A percentile compares a stretch with the other conserved stretches of the same genome.
Conservation (phyloP, 2,113 vertebrate genomes). For the Oophaga pumilio region DNA sequence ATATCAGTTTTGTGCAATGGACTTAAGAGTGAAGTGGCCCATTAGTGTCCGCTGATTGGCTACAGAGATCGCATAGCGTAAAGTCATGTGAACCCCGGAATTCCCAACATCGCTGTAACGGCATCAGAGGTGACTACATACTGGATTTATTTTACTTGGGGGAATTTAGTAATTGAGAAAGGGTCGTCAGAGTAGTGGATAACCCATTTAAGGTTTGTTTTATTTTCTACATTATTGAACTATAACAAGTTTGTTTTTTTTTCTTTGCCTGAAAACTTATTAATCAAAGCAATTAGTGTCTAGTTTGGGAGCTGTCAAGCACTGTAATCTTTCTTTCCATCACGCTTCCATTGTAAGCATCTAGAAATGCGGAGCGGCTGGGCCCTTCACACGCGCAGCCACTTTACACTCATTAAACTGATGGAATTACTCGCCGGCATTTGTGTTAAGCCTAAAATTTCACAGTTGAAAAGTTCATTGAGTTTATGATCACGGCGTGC, state of each 20-base stretch:
- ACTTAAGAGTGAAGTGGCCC: too few relatives aligned
- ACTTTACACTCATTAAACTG: conserved; percentile 14
- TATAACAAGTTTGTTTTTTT: too few relatives aligned
- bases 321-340: neutral
- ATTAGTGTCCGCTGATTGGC: too few relatives aligned
- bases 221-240: neutral
- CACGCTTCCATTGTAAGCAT: neutral
- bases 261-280: neutral
- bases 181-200: too few relatives aligned
- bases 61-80: too few relatives aligned
- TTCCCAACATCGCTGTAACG: too few relatives aligned
- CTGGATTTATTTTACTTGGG: too few relatives aligned
- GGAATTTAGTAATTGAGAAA: too few relatives aligned
- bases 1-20: too few relatives aligned
- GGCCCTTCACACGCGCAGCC: neutral
- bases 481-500: neutral
- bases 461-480: conserved; percentile 31
- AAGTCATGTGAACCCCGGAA: too few relatives aligned
- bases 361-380: neutral
- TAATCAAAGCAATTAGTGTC: neutral
- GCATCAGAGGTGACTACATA: too few relatives aligned
- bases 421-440: neutral
- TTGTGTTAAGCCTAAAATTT: neutral
- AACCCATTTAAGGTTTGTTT: neutral
- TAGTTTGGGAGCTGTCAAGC: neutral